Conservation (phyloP, 2,797 vertebrate genomes). For the Acipenser transmontanus region DNA sequence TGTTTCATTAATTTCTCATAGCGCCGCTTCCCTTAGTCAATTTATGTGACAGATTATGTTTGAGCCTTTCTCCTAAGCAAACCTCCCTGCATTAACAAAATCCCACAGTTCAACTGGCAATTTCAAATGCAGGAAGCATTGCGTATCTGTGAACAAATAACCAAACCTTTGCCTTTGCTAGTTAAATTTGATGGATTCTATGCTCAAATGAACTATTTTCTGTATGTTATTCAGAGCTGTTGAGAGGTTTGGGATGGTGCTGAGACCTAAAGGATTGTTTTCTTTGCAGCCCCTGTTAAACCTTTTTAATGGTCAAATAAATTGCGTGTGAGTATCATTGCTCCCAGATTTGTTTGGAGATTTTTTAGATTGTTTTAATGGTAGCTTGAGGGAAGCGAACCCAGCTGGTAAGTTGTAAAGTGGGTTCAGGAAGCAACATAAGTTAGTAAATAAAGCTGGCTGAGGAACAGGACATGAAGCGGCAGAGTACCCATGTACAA, state of each 20-base stretch:
- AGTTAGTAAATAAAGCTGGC: no score
- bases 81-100: slow-evolving; percentile 23
- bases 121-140: slow-evolving; percentile 29
- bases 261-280: not conserved
- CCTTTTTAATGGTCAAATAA: not conserved
- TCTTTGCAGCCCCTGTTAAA: not conserved
- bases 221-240: slow-evolving; percentile 30
- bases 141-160: slow-evolving; percentile 9
- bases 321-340: not conserved
- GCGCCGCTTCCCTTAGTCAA: slow-evolving; percentile 38
- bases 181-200: slow-evolving; percentile 4
- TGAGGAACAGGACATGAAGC: no score
- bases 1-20: slow-evolving; percentile 47
- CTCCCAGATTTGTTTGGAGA: not conserved
- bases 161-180: slow-evolving; percentile 3
- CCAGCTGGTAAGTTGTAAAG: not conserved
- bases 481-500: no score
- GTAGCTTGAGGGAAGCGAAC: not conserved
- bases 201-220: not conserved
- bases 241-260: not conserved
- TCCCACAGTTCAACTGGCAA: slow-evolving; percentile 35
- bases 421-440: not conserved
- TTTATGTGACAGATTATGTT: slow-evolving; percentile 37
- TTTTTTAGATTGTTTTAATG: not conserved
- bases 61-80: slow-evolving; percentile 27